These are phyloP conservation scores for Papilio gigon DNA, from an alignment of 2,888 invertebrate species.

Conservation along the genomic window DNA sequence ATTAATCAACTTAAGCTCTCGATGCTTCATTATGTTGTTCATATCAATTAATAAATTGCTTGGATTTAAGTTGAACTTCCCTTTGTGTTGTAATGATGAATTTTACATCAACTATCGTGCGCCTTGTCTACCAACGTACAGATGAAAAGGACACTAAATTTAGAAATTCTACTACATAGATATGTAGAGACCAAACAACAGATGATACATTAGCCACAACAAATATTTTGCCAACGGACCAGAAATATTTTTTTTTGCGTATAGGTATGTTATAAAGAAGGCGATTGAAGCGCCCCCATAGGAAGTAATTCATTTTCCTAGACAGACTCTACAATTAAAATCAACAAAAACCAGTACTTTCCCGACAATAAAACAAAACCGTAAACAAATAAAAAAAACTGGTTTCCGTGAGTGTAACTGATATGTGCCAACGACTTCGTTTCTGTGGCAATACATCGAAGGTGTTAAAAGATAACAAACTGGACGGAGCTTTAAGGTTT, in stretches of 20 bases:
- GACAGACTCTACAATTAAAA: neutral
- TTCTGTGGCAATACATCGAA: constrained; percentile 46
- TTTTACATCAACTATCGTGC: constrained; percentile 9
- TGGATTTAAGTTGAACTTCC: neutral
- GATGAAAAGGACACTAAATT: neutral
- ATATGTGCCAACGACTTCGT: constrained; percentile 42
- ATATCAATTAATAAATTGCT: constrained; percentile 37
- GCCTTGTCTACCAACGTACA: neutral
- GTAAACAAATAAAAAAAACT: constrained; percentile 3
- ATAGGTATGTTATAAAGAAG: too few relatives aligned
- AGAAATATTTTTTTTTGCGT: too few relatives aligned
- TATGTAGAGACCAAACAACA: too few relatives aligned
- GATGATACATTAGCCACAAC: too few relatives aligned
- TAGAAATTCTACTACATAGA: neutral
- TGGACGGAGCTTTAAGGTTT: constrained; percentile 50
- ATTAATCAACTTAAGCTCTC: constrained; percentile 62
- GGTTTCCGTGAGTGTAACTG: constrained; percentile 39
- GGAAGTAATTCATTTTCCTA: too few relatives aligned
- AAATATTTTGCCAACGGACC: too few relatives aligned
- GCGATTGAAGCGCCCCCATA: too few relatives aligned
- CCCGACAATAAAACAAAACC: neutral
- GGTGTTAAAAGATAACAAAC: constrained; percentile 60
- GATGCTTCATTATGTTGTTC: constrained; percentile 41
- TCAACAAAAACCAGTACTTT: constrained; percentile 9
- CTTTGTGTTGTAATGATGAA: constrained; percentile 12